Evolutionary conservation across 2,113 vertebrate genomes (phyloP).

Genomic region (Clupea harengus): DNA sequence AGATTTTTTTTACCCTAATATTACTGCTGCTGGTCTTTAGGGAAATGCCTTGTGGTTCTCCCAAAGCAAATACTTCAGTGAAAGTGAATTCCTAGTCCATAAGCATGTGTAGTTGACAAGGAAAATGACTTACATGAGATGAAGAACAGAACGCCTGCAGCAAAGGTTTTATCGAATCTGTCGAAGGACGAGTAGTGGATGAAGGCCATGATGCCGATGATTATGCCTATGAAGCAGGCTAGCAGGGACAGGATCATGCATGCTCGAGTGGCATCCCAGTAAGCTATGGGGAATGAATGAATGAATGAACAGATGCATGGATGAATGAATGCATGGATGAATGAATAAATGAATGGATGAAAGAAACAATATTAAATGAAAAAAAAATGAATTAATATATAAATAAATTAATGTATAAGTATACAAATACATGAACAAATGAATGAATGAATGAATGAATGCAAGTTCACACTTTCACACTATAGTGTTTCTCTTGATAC

Average conservation of each 20-base stretch:
- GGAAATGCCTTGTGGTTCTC: neutral
- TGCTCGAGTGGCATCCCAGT: constrained; percentile 66
- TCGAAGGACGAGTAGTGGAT: constrained; percentile 69
- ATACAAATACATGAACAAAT: neutral
- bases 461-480: too few species aligned
- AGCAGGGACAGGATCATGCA: constrained; percentile 73
- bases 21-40: too few species aligned
- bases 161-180: constrained; percentile 72
- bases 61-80: neutral
- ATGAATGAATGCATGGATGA: neutral
- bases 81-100: neutral
- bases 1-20: too few species aligned
- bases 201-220: constrained; percentile 70
- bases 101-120: neutral
- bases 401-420: neutral
- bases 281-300: constrained; percentile 53
- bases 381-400: neutral
- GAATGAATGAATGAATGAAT: neutral
- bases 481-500: neutral
- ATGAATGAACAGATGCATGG: neutral
- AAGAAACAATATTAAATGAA: neutral
- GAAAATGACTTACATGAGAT: constrained; percentile 67
- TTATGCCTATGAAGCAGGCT: constrained; percentile 68
- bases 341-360: neutral
- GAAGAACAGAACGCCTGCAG: constrained; percentile 73